Evolutionary conservation across 2,113 vertebrate genomes (phyloP).

Genomic region (Progne subis): DNA sequence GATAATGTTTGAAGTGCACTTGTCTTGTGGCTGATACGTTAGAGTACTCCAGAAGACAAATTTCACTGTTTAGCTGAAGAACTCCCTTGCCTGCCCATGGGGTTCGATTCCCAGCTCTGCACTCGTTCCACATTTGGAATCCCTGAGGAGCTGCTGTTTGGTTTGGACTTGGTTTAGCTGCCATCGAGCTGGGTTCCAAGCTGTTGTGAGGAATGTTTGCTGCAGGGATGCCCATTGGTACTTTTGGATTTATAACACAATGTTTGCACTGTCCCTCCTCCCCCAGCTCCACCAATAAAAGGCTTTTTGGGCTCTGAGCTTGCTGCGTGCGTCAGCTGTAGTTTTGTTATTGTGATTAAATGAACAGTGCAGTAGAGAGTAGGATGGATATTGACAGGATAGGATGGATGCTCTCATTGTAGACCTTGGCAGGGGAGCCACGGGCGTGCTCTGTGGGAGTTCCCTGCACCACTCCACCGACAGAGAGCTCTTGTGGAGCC

Average conservation of each 20-base stretch:
- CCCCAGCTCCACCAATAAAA: not conserved
- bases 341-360: not conserved
- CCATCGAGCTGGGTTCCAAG: not conserved
- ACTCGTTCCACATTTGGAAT: not conserved
- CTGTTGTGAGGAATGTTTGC: not conserved
- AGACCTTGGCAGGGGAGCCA: not conserved
- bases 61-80: not conserved
- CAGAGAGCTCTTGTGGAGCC: not conserved
- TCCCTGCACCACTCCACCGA: not conserved
- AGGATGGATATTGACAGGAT: too few species aligned
- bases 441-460: accelerated
- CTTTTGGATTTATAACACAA: not conserved
- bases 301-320: not conserved
- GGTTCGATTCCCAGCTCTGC: not conserved
- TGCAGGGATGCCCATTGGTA: accelerated
- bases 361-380: not conserved
- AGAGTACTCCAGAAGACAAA: not conserved
- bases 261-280: not conserved
- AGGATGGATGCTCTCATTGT: not conserved
- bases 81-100: not conserved
- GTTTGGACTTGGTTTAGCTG: not conserved
- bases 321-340: not conserved
- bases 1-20: not conserved
- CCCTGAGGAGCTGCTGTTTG: not conserved
- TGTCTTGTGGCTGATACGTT: not conserved